Base-by-base conservation (phyloP, 2,797 vertebrate species). In the Semotilus atromaculatus region DNA sequence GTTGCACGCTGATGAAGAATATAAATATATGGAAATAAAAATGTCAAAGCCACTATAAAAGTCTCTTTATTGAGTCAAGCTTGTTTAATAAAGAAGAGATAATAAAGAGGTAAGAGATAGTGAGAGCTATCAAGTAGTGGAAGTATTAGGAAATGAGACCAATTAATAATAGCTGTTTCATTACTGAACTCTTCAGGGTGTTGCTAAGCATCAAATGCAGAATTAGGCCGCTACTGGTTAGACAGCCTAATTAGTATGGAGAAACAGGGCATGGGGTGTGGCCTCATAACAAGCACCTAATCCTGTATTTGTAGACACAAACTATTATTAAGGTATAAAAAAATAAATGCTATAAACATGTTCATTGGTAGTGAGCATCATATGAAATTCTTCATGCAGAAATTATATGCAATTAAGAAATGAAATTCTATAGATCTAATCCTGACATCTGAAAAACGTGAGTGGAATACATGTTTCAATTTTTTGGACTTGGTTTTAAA, bases 81-180 rank as follows among this genome's bases (percentile, higher is more conserved):
- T 72, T 72, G 36, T 36, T 77, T 18, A 53, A 43, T 58, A 73
- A 77, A 77, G 45, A 77, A 77, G 45, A 64, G 43, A 70, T 26
- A 53, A 19, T 58, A 84, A 58, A 71, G 34, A 60, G 26, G 43
- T 73, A 31, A 43, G 45, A 80, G 40, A 73, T 19, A 62, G 34
- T 53, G 40, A 80, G 58, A 11, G 43, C 53, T 36, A 72, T 64
- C 29, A 66, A 80, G 83, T n/a, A 43, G 31, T 43, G 16, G 21
- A 85, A 62, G 21, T 64, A 36, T 80, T 73, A 80, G 70, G 64
- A 83, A 86, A 88, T 83, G 29, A 75, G 87, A 62, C 86, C 84
- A 86, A 88, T 83, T 88, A 88, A 88, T 83, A 88, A 88, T 88
- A 88, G 87, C 81, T 2, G 51, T 80, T 76, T 70, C 71, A 80